phyloP scores from a whole-genome alignment of 2,797 vertebrate genomes.

The Gastrophryne carolinensis region DNA sequence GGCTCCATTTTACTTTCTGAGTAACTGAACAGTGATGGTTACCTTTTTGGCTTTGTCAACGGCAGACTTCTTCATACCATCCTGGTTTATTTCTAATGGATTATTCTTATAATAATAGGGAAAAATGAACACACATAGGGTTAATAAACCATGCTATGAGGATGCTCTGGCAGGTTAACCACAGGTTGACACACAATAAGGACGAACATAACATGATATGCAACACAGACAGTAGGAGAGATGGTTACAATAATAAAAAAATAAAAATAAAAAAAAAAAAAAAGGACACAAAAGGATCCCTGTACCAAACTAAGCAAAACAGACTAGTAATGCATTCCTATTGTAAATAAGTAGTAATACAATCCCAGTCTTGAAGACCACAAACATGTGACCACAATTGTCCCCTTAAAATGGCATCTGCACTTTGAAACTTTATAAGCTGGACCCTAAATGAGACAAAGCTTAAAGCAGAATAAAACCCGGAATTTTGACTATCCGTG shows the following conservation, averaged over 20 bases:
- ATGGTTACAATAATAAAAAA: not conserved
- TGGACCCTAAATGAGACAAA: too few species aligned
- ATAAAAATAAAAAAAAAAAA: not conserved
- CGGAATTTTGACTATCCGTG: too few species aligned
- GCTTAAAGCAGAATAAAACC: too few species aligned
- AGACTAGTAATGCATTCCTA: too few species aligned
- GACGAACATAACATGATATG: not conserved
- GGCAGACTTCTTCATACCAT: constrained; percentile 87
- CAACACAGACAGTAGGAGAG: not conserved
- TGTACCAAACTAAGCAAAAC: not conserved
- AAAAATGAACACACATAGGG: constrained; percentile 82
- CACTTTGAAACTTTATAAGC: too few species aligned
- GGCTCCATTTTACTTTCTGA: not conserved
- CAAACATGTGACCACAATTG: too few species aligned
- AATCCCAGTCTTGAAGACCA: not conserved
- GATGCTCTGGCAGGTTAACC: constrained; percentile 69
- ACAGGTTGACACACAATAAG: constrained; percentile 44
- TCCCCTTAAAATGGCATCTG: too few species aligned
- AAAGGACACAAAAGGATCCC: not conserved
- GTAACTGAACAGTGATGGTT: constrained; percentile 61
- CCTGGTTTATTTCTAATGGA: constrained; percentile 92
- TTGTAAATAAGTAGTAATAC: not conserved
- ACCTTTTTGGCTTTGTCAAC: constrained; percentile 92
- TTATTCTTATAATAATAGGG: constrained; percentile 89
- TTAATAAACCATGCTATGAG: constrained; percentile 86